Evolutionary conservation across 2,888 invertebrate genomes (phyloP).

Genomic region (Caenorhabditis wallacei): DNA sequence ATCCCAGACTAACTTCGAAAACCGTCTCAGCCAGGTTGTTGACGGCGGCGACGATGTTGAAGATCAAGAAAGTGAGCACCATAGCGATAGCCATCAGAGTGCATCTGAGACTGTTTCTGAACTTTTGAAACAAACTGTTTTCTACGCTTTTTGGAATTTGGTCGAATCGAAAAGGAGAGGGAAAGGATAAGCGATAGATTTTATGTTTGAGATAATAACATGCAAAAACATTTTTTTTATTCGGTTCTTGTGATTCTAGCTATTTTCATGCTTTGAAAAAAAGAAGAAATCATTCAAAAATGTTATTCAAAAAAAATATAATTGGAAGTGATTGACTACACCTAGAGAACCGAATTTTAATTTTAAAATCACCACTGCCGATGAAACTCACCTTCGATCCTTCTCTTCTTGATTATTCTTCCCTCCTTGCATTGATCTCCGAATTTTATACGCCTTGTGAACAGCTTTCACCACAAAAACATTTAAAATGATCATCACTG

Average conservation of each 20-base stretch:
- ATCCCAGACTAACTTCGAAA: conserved; percentile 67
- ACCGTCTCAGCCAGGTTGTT: conserved; percentile 78
- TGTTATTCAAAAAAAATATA: conserved; percentile 25
- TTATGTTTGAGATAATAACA: background rate
- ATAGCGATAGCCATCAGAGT: conserved; percentile 82
- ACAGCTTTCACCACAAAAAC: conserved; percentile 77
- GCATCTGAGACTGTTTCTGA: conserved; percentile 73
- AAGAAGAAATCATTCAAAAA: conserved; percentile 43
- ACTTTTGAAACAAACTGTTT: conserved; percentile 37
- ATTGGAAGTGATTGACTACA: conserved; percentile 13
- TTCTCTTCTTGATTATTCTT: conserved; percentile 75
- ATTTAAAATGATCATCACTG: conserved; percentile 79
- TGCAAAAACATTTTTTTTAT: too few species aligned
- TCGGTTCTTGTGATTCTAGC: conserved; percentile 44
- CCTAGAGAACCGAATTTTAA: conserved; percentile 21
- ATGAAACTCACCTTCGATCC: conserved; percentile 75
- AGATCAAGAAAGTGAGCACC: conserved; percentile 78
- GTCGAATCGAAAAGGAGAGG: conserved; percentile 38
- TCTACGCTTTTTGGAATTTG: conserved; percentile 46
- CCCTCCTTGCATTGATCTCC: conserved; percentile 71
- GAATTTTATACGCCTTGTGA: conserved; percentile 74
- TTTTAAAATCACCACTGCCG: background rate
- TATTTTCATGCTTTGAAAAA: conserved; percentile 5
- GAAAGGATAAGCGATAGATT: conserved; percentile 38
- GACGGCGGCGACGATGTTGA: conserved; percentile 74